phyloP scores from a whole-genome alignment of 2,888 invertebrate species.

The Himalopsyche kuldschensis region DNA sequence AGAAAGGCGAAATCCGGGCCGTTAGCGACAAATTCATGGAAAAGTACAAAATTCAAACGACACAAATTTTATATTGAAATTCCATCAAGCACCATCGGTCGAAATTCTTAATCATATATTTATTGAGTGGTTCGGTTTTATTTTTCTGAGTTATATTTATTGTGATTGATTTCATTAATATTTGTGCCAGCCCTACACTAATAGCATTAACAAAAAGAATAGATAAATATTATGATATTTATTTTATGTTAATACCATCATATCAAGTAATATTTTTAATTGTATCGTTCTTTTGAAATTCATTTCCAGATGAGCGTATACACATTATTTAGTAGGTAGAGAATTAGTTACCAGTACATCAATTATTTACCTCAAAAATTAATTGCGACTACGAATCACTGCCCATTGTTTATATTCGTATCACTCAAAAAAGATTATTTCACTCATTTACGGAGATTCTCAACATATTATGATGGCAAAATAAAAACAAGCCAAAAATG shows the following conservation, averaged over 20 bases:
- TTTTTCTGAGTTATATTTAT: too few relatives aligned
- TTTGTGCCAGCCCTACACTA: not conserved
- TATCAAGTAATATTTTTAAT: conserved; percentile 16
- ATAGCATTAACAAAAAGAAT: not conserved
- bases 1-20: too few relatives aligned
- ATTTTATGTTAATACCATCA: conserved; percentile 22
- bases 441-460: not conserved
- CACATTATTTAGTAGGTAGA: conserved; percentile 7
- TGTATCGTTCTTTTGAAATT: conserved; percentile 8
- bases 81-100: too few relatives aligned
- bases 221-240: not conserved
- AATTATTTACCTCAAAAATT: conserved; percentile 17
- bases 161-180: not conserved
- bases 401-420: conserved; percentile 12
- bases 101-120: too few relatives aligned
- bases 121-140: too few relatives aligned
- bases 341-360: conserved; percentile 13
- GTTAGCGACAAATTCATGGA: too few relatives aligned
- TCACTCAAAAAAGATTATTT: conserved; percentile 14
- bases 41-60: too few relatives aligned
- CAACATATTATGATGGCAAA: not conserved
- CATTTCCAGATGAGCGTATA: not conserved
- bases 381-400: conserved; percentile 8
- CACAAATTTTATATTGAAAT: too few relatives aligned
- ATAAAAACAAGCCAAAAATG: not conserved